phyloP scores from a whole-genome alignment of 2,888 invertebrate species.

The Orthosia incerta region DNA sequence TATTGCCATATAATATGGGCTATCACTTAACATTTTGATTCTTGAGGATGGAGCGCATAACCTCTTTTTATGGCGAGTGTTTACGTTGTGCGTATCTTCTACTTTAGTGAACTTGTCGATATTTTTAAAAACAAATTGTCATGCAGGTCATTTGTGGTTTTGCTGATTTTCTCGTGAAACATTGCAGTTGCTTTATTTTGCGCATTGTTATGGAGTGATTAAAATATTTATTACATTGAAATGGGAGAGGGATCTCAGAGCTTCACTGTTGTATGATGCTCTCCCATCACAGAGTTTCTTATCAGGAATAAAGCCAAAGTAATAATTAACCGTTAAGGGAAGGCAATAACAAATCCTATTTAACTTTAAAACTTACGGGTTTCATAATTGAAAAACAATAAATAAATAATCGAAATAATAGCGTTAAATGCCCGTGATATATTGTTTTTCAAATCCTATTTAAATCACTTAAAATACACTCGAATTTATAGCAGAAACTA shows the following conservation, averaged over 20 bases:
- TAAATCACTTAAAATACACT: constrained; percentile 4
- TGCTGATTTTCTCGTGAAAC: constrained; percentile 34
- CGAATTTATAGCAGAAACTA: not conserved
- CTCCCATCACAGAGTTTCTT: not conserved
- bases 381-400: too few species aligned
- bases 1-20: too few species aligned
- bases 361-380: too few species aligned
- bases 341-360: not conserved
- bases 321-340: not conserved
- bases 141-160: constrained; percentile 38
- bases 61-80: too few species aligned
- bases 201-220: not conserved
- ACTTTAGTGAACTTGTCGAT: too few species aligned
- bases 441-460: too few species aligned
- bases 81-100: too few species aligned
- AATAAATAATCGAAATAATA: too few species aligned
- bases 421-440: too few species aligned
- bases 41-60: too few species aligned
- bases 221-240: not conserved
- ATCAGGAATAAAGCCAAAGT: not conserved
- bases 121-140: too few species aligned
- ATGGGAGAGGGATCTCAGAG: not conserved
- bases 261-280: not conserved
- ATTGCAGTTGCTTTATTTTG: constrained; percentile 5
- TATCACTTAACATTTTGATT: too few species aligned